Evolutionary conservation across 2,797 vertebrate species (phyloP).

Genomic region (Epinephelus awoara): DNA sequence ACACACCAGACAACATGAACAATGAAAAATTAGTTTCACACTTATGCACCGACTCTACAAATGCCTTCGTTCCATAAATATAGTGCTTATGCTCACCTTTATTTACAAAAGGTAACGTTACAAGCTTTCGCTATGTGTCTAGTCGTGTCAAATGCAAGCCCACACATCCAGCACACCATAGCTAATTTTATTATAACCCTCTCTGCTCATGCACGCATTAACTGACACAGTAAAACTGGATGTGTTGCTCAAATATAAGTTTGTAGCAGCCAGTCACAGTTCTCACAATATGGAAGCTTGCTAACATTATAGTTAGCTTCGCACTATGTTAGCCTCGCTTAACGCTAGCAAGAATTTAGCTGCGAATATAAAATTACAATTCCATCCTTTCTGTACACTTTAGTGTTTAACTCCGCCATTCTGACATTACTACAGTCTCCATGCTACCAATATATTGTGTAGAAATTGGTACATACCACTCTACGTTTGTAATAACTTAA

Average conservation of each 20-base stretch:
- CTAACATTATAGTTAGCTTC: conserved; percentile 20
- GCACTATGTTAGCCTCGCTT: conserved; percentile 52
- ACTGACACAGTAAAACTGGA: neutral
- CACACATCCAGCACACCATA: conserved; percentile 20
- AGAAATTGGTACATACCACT: conserved; percentile 81
- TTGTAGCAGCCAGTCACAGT: conserved; percentile 11
- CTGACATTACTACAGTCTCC: neutral
- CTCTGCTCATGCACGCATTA: neutral
- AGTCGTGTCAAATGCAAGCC: neutral
- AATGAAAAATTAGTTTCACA: conserved; percentile 32
- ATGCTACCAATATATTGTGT: conserved; percentile 13
- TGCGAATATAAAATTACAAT: conserved; percentile 62
- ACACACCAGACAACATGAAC: conserved; percentile 12
- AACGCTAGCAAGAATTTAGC: conserved; percentile 70
- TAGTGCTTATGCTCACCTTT: neutral
- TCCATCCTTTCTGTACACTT: conserved; percentile 42
- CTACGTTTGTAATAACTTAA: conserved; percentile 79
- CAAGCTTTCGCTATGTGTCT: neutral
- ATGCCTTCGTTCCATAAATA: neutral
- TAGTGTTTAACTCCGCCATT: conserved; percentile 34
- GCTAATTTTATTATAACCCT: neutral
- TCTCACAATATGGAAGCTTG: neutral
- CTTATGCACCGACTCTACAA: neutral
- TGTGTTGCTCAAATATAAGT: neutral
- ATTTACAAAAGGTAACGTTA: neutral